These are phyloP conservation scores for Parnassius orleans DNA, from an alignment of 2,888 invertebrate genomes.

Conservation along the genomic window DNA sequence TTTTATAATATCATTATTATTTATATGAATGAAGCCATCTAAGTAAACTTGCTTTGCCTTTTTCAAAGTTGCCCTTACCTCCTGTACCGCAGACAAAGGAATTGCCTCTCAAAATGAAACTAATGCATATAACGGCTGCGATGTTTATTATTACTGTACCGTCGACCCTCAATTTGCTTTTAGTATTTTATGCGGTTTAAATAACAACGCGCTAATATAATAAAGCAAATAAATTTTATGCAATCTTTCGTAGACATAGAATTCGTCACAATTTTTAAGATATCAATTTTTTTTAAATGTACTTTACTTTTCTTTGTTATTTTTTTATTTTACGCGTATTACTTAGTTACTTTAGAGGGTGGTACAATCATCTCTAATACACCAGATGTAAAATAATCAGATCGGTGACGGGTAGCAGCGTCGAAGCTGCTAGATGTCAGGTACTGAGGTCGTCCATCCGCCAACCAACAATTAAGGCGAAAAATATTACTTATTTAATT, in stretches of 20 bases:
- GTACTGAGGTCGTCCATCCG: too few relatives aligned
- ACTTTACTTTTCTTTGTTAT: too few relatives aligned
- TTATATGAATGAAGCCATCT: constrained; percentile 6
- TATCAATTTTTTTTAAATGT: too few relatives aligned
- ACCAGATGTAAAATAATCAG: too few relatives aligned
- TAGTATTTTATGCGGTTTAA: constrained; percentile 5
- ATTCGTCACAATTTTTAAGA: too few relatives aligned
- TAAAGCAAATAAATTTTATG: background rate
- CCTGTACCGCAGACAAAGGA: constrained; percentile 20
- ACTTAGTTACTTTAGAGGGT: too few relatives aligned
- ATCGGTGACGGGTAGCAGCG: too few relatives aligned
- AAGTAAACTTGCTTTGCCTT: constrained; percentile 24
- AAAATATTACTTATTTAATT: too few relatives aligned
- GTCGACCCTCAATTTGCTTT: constrained; percentile 10
- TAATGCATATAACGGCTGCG: constrained; percentile 19
- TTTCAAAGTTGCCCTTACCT: constrained; percentile 18
- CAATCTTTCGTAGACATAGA: background rate
- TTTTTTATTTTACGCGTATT: too few relatives aligned
- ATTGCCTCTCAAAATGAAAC: constrained; percentile 24
- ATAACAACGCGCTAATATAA: background rate
- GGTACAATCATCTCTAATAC: too few relatives aligned
- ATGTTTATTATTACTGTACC: constrained; percentile 17
- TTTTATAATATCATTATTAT: background rate
- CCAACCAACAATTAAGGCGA: too few relatives aligned
- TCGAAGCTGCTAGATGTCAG: too few relatives aligned